Evolutionary conservation across 2,113 vertebrate genomes (phyloP), one percentile per base, ranked within the genome.

Genomic region (Puffinus mauretanicus): DNA sequence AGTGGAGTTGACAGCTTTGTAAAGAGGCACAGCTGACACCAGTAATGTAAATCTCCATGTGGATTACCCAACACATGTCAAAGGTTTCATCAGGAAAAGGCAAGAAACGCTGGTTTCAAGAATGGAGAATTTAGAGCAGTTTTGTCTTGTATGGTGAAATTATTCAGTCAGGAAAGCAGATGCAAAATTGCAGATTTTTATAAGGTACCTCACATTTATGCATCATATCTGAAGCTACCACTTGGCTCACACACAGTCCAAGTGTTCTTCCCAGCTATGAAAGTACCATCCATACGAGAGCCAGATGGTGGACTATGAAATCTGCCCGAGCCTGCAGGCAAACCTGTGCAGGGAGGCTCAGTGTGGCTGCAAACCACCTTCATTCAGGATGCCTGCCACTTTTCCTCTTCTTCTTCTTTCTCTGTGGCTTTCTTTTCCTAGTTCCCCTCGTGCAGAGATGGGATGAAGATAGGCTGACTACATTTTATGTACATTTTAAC

Each of bases 41-140:
- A 86, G n/a, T 66, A 57, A 38, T 27, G n/a, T 64, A 24, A 73
- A 27, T 51, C 46, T 16, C 71, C 76, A 25, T 54, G 42, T 2
- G 17, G 61, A 77, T 82, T 83, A 58, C 40, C 36, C 49, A 61
- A 34, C 13, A 36, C 11, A 55, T 32, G 46, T 70, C 76, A 60
- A 62, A 81, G 38, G 8, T 70, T 94, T 95, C 25, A 9, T 84
- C 86, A 81, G 52, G 64, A 92, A 78, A 95, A 86, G 54, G 20
- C 47, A 79, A 91, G 82, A 82, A 90, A 64, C 11, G 13, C 32
- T 27, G 17, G 4, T 46, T 83, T 70, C 46, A 83, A 70, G 52
- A 82, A 52, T 8, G 36, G 44, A 85, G 69, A 87, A 55, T 64
- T 84, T 86, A 88, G 27, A 77, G 16, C 16, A 44, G 62, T 27